These are phyloP conservation scores for Xiphorhynchus elegans DNA, from an alignment of 2,113 vertebrate species.

Conservation along the genomic window DNA sequence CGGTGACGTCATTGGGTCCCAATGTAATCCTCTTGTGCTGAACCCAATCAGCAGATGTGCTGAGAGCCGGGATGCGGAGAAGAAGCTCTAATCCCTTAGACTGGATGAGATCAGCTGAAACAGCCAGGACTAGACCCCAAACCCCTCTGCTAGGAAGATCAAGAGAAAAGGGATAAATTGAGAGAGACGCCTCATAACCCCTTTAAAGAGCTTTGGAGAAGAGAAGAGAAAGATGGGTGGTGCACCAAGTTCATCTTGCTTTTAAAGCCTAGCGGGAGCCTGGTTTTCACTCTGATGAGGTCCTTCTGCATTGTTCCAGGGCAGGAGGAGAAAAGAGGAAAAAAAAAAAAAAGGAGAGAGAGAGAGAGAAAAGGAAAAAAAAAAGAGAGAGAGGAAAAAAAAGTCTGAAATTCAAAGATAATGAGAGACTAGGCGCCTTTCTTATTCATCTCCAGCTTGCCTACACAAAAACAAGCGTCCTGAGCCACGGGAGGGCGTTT, in stretches of 20 bases:
- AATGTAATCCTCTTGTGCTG: conserved; percentile 96
- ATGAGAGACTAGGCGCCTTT: conserved; percentile 65
- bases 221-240: conserved; percentile 71
- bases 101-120: conserved; percentile 83
- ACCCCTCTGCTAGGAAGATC: conserved; percentile 85
- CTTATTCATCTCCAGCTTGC: conserved; percentile 61
- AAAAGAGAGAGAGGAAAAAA: background rate
- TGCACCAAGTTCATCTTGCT: conserved; percentile 71
- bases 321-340: conserved; percentile 31
- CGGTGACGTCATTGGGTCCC: conserved; percentile 98
- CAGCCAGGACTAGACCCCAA: conserved; percentile 82
- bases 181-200: conserved; percentile 79
- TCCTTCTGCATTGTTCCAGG: conserved; percentile 65
- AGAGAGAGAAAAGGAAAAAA: background rate
- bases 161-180: conserved; percentile 85
- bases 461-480: conserved; percentile 74
- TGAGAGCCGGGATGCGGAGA: conserved; percentile 89
- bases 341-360: background rate
- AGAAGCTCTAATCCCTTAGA: conserved; percentile 90
- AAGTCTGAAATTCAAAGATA: conserved; percentile 63
- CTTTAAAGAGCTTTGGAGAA: conserved; percentile 74
- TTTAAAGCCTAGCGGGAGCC: conserved; percentile 67
- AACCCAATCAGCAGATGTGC: conserved; percentile 95
- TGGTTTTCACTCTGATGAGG: conserved; percentile 60
- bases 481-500: conserved; percentile 80